Conservation (phyloP, 2,888 invertebrate genomes). For the Scaptodrosophila latifasciaeformis region DNA sequence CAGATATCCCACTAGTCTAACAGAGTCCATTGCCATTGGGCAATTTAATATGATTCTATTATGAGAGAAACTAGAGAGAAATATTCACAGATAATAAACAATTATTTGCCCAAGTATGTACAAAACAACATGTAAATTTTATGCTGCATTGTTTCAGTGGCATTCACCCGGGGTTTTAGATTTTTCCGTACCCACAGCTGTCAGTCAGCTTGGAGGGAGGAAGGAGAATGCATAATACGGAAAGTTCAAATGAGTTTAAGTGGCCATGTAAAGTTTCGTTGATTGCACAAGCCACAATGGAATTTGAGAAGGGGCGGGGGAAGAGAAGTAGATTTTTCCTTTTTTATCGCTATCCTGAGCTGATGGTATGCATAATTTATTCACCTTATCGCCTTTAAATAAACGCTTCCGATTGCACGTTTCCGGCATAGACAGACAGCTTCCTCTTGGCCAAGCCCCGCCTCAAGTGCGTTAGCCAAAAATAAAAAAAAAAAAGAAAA, state of each 20-base stretch:
- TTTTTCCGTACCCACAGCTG: too few relatives aligned
- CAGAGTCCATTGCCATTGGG: neutral
- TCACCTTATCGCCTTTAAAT: conserved; percentile 17
- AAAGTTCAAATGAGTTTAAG: conserved; percentile 34
- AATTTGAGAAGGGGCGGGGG: neutral
- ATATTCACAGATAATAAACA: neutral
- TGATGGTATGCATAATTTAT: conserved; percentile 1
- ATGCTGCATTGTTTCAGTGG: conserved; percentile 42
- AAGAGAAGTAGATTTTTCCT: too few relatives aligned
- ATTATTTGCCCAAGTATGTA: neutral
- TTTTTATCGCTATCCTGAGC: too few relatives aligned
- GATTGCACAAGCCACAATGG: conserved; percentile 24
- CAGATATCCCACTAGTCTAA: neutral
- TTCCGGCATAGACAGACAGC: conserved; percentile 28
- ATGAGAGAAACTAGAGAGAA: too few relatives aligned
- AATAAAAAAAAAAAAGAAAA: neutral
- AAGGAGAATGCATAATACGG: neutral
- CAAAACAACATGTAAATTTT: neutral
- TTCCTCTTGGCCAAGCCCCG: neutral
- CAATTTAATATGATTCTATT: too few relatives aligned
- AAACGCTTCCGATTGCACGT: conserved; percentile 37
- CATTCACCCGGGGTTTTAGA: conserved; percentile 47
- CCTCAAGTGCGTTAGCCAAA: neutral
- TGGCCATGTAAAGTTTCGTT: conserved; percentile 19
- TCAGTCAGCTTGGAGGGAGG: too few relatives aligned